phyloP scores from a whole-genome alignment of 2,113 vertebrate genomes.

The Microtus montanus region DNA sequence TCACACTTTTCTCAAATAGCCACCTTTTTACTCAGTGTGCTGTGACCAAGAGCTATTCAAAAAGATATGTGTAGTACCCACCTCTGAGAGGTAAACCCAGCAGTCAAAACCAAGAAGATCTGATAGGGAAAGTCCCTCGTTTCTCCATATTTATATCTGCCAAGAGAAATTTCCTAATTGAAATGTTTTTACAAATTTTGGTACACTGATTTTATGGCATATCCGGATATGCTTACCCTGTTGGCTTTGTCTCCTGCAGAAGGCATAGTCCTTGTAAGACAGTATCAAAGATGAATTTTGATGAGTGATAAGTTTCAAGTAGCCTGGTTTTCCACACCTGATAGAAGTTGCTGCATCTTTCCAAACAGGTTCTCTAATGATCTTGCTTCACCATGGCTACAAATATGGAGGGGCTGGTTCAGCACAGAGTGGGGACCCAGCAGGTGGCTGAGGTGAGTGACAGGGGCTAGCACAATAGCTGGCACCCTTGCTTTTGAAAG shows the following conservation, averaged over 20 bases:
- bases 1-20: slow-evolving; percentile 30
- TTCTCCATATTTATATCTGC: slow-evolving; percentile 44
- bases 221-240: not conserved
- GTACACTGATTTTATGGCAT: not conserved
- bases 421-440: slow-evolving; percentile 93
- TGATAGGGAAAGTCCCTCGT: slow-evolving; percentile 34
- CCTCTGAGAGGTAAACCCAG: slow-evolving; percentile 31
- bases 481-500: slow-evolving; percentile 73
- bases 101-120: not conserved
- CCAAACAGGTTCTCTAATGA: slow-evolving; percentile 93
- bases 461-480: slow-evolving; percentile 78
- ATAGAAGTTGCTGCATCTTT: slow-evolving; percentile 88
- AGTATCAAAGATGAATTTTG: slow-evolving; percentile 59
- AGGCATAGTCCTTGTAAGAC: slow-evolving; percentile 20
- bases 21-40: not conserved
- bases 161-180: slow-evolving; percentile 12
- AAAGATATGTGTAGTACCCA: slow-evolving; percentile 32
- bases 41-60: slow-evolving; percentile 6
- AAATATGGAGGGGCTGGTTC: slow-evolving; percentile 92
- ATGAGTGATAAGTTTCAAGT: slow-evolving; percentile 71
- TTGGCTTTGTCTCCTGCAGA: slow-evolving; percentile 23
- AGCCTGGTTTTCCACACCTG: slow-evolving; percentile 79
- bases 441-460: slow-evolving; percentile 94
- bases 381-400: slow-evolving; percentile 92
- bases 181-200: slow-evolving; percentile 48